A percentile compares a stretch with the other conserved stretches of the same genome.
phyloP scores from a whole-genome alignment of 2,113 vertebrate species.

The human (Homo sapiens) region DNA sequence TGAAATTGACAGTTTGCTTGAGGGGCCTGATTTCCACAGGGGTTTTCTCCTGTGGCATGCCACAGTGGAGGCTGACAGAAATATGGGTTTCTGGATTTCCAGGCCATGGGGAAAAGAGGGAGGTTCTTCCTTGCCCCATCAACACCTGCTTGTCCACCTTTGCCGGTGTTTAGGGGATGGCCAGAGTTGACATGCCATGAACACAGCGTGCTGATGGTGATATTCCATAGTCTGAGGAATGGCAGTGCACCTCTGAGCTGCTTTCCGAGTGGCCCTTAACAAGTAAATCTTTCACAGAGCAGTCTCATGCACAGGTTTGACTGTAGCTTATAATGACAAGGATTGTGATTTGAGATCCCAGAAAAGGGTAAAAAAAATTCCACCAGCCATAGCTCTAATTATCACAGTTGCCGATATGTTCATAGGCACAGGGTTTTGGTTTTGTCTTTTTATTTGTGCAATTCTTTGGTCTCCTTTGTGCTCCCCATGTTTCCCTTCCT shows the following conservation, averaged over 20 bases:
- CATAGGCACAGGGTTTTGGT: constrained; percentile 71
- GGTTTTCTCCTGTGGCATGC: constrained; percentile 38
- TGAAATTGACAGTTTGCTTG: constrained; percentile 77
- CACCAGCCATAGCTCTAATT: constrained; percentile 82
- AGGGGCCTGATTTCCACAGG: constrained; percentile 56
- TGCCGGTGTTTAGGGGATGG: too few relatives aligned
- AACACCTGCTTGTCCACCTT: neutral
- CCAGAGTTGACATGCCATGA: neutral
- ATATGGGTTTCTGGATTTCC: constrained; percentile 12
- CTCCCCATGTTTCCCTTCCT: constrained; percentile 54
- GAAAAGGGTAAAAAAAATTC: constrained; percentile 61
- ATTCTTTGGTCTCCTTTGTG: constrained; percentile 76
- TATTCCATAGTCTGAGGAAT: neutral
- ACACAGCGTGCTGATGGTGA: neutral
- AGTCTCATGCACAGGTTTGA: constrained; percentile 61
- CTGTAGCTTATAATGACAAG: constrained; percentile 79
- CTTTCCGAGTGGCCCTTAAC: constrained; percentile 70
- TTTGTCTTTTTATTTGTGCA: constrained; percentile 72
- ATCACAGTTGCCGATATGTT: constrained; percentile 85
- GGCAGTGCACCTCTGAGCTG: neutral
- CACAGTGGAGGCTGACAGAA: constrained; percentile 46
- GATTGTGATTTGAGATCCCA: constrained; percentile 80
- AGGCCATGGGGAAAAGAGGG: neutral
- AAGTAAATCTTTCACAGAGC: constrained; percentile 55
- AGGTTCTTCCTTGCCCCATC: neutral